Conservation (phyloP, 2,888 invertebrate species). For the Aporophyla lueneburgensis region DNA sequence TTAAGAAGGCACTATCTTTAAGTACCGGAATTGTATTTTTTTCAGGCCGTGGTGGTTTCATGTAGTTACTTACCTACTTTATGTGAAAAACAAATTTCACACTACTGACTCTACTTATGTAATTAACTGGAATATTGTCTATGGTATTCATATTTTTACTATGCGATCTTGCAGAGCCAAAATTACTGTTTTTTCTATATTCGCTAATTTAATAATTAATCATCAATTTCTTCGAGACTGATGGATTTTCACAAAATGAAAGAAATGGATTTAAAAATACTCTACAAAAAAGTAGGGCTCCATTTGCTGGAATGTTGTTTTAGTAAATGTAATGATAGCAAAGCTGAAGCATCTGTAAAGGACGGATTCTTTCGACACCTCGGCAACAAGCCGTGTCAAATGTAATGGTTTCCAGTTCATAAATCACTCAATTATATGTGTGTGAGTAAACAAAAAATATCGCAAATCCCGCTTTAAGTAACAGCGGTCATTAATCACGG, state of each 20-base stretch:
- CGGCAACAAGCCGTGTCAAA: constrained; percentile 84
- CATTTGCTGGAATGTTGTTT: constrained; percentile 66
- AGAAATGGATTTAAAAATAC: constrained; percentile 31
- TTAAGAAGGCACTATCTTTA: constrained; percentile 45
- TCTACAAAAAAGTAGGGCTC: constrained; percentile 39
- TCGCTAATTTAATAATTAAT: neutral
- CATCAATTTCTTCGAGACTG: neutral
- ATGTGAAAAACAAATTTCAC: neutral
- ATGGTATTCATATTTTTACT: too few relatives aligned
- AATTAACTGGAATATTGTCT: neutral
- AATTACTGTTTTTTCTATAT: neutral
- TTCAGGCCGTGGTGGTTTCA: neutral
- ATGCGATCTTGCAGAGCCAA: too few relatives aligned
- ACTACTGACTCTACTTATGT: neutral
- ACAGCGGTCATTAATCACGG: constrained; percentile 79
- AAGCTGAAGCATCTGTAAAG: constrained; percentile 78
- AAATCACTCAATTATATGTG: constrained; percentile 88
- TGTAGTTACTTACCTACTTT: neutral
- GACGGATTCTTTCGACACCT: constrained; percentile 83
- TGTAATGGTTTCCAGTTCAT: constrained; percentile 84
- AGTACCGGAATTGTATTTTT: constrained; percentile 16
- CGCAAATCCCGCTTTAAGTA: constrained; percentile 78
- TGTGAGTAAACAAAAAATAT: constrained; percentile 75
- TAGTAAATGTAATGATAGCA: constrained; percentile 69
- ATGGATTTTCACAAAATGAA: constrained; percentile 7